Evolutionary conservation across 1,140 invertebrate genomes (phyloP).

Genomic region (Nebria ingens): DNA sequence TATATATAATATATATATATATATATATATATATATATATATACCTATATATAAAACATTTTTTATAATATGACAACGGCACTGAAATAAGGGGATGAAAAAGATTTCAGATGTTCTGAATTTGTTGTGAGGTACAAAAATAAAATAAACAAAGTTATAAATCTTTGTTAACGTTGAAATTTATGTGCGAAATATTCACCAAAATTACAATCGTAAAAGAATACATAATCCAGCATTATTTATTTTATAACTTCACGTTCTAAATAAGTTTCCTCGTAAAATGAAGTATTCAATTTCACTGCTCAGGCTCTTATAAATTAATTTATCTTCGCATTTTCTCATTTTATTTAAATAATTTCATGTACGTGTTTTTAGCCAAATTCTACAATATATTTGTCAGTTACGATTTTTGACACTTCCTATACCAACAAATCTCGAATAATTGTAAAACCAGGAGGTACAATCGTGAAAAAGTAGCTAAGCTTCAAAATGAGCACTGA

Average conservation of each 20-base stretch:
- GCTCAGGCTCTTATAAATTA: not conserved
- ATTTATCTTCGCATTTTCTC: not conserved
- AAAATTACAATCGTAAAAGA: too few relatives aligned
- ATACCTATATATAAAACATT: not conserved
- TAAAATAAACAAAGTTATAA: not conserved
- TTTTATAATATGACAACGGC: not conserved
- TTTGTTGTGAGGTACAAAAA: not conserved
- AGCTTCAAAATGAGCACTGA: too few relatives aligned
- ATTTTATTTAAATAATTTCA: not conserved
- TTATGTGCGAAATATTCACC: too few relatives aligned
- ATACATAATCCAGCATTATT: not conserved
- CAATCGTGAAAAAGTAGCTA: too few relatives aligned
- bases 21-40: not conserved
- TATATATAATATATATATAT: not conserved
- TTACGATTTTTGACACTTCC: too few relatives aligned
- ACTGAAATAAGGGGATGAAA: not conserved
- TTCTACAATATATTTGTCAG: too few relatives aligned
- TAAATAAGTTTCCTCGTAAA: not conserved
- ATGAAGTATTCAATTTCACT: not conserved
- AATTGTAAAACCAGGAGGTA: too few relatives aligned
- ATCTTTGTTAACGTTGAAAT: too few relatives aligned
- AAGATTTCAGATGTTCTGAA: too few relatives aligned
- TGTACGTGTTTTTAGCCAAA: not conserved
- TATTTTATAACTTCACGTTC: not conserved
- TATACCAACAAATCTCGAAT: too few relatives aligned